Conservation (phyloP, 2,888 invertebrate species). For the Dione juno region DNA sequence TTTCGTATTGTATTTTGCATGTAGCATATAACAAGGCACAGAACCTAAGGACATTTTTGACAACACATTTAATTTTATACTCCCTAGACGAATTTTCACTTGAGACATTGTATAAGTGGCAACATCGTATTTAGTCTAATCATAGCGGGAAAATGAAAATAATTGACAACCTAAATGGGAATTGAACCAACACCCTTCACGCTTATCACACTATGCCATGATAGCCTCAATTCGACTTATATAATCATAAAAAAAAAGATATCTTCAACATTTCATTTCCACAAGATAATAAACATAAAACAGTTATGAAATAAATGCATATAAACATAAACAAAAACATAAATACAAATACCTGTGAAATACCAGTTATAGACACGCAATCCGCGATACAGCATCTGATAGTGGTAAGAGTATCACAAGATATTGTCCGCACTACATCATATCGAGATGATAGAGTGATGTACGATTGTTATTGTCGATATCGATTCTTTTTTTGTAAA, state of each 20-base stretch:
- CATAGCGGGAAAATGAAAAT: no score
- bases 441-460: slow-evolving; percentile 52
- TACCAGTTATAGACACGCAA: slow-evolving; percentile 47
- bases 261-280: not conserved
- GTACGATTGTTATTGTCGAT: slow-evolving; percentile 44
- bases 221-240: not conserved
- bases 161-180: no score
- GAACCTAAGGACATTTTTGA: no score
- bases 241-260: not conserved
- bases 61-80: no score
- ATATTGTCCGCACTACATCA: slow-evolving; percentile 66
- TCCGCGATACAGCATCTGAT: slow-evolving; percentile 47
- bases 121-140: no score
- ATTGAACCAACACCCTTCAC: no score
- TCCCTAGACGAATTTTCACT: no score
- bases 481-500: slow-evolving; percentile 35
- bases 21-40: no score
- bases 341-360: slow-evolving; percentile 38
- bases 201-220: no score
- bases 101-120: no score
- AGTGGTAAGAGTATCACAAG: slow-evolving; percentile 49
- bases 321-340: slow-evolving; percentile 30
- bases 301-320: slow-evolving; percentile 25
- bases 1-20: no score
- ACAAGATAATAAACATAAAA: slow-evolving; percentile 23